phyloP scores from a whole-genome alignment of 2,113 vertebrate genomes.

The Tupaia chinensis region DNA sequence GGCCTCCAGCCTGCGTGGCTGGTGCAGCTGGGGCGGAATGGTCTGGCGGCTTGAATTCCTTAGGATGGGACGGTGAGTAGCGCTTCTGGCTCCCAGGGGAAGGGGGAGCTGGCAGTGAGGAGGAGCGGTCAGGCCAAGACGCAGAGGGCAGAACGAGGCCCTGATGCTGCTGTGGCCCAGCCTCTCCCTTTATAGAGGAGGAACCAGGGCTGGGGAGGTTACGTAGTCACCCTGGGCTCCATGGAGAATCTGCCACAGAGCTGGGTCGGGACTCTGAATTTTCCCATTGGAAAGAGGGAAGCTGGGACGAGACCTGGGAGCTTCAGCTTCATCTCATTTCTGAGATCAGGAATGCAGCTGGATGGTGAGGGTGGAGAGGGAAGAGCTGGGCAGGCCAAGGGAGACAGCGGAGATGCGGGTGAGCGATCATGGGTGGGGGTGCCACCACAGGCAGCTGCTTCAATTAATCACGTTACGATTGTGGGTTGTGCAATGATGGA shows the following conservation, averaged over 20 bases:
- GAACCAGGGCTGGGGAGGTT: neutral
- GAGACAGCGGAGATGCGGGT: neutral
- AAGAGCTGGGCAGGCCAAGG: neutral
- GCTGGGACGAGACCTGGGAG: neutral
- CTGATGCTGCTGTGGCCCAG: fast-evolving
- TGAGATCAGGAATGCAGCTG: neutral
- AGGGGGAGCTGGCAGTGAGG: neutral
- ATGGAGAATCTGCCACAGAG: neutral
- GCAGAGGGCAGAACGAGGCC: neutral
- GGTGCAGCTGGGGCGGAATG: fast-evolving
- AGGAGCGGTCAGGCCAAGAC: neutral
- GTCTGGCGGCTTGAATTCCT: neutral
- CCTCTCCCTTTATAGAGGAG: neutral
- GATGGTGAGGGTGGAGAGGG: neutral
- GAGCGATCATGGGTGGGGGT: neutral
- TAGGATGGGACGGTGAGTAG: neutral
- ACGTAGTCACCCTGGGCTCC: neutral
- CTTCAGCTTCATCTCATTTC: neutral
- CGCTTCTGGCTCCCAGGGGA: neutral
- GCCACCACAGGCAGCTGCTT: neutral
- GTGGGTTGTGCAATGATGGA: neutral
- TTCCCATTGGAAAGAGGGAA: neutral
- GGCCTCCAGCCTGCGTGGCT: fast-evolving
- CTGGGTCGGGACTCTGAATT: neutral
- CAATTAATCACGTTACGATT: neutral